Conservation (phyloP, 2,888 invertebrate genomes). For the Pecten maximus region DNA sequence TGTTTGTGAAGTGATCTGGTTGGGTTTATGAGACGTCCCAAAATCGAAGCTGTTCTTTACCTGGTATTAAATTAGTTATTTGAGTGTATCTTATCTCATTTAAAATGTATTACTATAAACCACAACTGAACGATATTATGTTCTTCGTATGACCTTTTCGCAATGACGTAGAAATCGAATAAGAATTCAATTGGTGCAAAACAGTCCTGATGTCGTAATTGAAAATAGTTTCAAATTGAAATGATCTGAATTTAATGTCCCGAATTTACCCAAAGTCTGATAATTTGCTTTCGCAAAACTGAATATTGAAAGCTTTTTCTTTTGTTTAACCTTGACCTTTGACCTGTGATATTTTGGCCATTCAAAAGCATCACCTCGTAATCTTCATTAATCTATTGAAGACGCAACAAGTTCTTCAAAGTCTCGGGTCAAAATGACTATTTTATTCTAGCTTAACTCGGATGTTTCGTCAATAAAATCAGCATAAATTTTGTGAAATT, state of each 20-base stretch:
- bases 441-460: not conserved
- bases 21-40: not conserved
- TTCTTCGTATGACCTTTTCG: too few species aligned
- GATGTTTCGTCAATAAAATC: constrained; percentile 33
- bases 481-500: constrained; percentile 28
- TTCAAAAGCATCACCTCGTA: not conserved
- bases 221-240: not conserved
- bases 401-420: constrained; percentile 6
- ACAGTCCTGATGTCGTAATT: not conserved
- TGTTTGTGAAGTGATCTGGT: not conserved
- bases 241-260: not conserved
- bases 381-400: not conserved
- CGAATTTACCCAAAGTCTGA: not conserved
- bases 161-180: too few species aligned
- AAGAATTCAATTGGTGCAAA: not conserved
- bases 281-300: not conserved
- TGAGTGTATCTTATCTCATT: not conserved
- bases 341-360: not conserved
- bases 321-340: not conserved
- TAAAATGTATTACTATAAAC: too few species aligned
- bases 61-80: not conserved
- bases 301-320: not conserved
- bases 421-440: constrained; percentile 8
- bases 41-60: not conserved
- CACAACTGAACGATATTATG: too few species aligned